Base-by-base conservation (phyloP, 1,140 invertebrate genomes). In the Gyrodactylus bullatarudis region DNA sequence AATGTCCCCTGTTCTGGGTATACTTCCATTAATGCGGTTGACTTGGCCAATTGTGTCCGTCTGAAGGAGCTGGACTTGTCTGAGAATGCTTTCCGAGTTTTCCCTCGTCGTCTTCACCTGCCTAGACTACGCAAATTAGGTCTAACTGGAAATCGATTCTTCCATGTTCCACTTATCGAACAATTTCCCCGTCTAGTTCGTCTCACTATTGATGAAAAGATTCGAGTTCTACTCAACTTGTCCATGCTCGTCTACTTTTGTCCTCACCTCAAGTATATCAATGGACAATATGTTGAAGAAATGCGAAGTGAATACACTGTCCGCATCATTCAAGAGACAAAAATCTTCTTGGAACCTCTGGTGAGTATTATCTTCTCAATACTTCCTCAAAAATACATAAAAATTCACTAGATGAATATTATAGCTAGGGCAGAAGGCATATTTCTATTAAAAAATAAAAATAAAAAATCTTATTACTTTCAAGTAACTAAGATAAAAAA, bases 271-370 rank as follows among this genome's bases (percentile, higher is more conserved):
- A 71, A 71, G 23, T 71, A 23, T 26, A 71, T 71, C 26, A 71
- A 71, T n/a, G 23, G 70, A 1, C 21, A 71, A n/a, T 71, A 71
- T 25, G 21, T 71, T 8, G 70, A 71, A 25, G 70, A 71, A 26
- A 21, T 24, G 23, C 20, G 21, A 19, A 25, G 16, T 26, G 70
- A 71, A 1, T 71, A 25, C n/a, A 23, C 24, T 26, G 20, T 20
- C 24, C 21, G 21, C 20, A 20, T 23, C 24, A 71, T 71, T 71
- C 21, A 23, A 1, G 70, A 71, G 24, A 23, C 70, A 1, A 71
- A 71, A n/a, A 26, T 24, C 21, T 21, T 24, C 1, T 26, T 71
- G 23, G 70, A 71, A 8, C 70, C 70, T 23, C 21, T 25, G 21
- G 70, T 71, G 20, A 71, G 26, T 2, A 71, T 26, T 23, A 24